Evolutionary conservation across 2,113 vertebrate species (phyloP).

Genomic region (Prietella phreatophila): DNA sequence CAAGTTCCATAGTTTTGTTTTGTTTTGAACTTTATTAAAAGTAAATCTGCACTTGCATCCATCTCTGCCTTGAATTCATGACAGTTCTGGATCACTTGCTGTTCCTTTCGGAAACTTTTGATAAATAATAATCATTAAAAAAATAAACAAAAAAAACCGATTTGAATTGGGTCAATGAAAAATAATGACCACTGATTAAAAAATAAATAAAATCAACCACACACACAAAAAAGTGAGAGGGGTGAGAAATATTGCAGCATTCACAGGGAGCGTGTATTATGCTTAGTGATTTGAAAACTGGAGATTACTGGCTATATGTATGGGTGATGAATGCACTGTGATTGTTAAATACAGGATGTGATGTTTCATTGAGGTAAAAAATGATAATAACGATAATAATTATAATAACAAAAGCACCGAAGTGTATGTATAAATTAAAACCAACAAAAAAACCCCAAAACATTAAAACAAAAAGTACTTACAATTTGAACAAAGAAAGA

Average conservation of each 20-base stretch:
- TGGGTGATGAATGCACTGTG: too few species aligned
- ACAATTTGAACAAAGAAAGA: background rate
- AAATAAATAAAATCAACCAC: too few species aligned
- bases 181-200: background rate
- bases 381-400: background rate
- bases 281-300: background rate
- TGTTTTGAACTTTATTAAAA: too few species aligned
- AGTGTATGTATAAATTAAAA: background rate
- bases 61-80: too few species aligned
- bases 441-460: too few species aligned
- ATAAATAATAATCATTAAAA: background rate
- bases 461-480: background rate
- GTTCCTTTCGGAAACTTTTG: background rate
- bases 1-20: too few species aligned
- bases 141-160: background rate
- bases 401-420: background rate
- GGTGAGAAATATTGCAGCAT: background rate
- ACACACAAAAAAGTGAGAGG: too few species aligned
- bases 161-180: background rate
- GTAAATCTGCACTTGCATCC: too few species aligned
- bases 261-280: background rate
- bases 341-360: background rate
- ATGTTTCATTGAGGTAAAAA: background rate
- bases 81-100: background rate
- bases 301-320: too few species aligned